Percentiles rank a stretch among this genome's conserved stretches.
phyloP scores from a whole-genome alignment of 1,140 invertebrate species.

The Delia radicum region DNA sequence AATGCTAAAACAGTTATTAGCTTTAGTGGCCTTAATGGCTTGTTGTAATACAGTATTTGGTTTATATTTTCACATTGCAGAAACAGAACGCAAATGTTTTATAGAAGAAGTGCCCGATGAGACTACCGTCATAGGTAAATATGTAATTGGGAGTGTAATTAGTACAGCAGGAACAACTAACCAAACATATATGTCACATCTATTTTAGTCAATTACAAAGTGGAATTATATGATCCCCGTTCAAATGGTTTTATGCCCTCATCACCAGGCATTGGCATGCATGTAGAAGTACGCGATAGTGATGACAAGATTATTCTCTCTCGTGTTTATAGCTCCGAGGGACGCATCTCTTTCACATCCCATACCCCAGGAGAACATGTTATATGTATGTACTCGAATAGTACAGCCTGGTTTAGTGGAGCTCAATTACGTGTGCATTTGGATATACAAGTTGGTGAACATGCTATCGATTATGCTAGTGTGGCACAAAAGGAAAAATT shows the following conservation, averaged over 20 bases:
- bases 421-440: slow-evolving; percentile 91
- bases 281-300: slow-evolving; percentile 95
- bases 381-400: slow-evolving; percentile 98
- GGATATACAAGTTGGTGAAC: slow-evolving; percentile 98
- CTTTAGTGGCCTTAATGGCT: slow-evolving; percentile 40
- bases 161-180: background rate
- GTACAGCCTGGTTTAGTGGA: slow-evolving; percentile 94
- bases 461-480: slow-evolving; percentile 96
- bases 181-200: background rate
- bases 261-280: slow-evolving; percentile 95
- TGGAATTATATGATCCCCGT: slow-evolving; percentile 89
- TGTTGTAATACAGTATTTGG: slow-evolving; percentile 44
- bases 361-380: slow-evolving; percentile 95
- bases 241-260: slow-evolving; percentile 90
- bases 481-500: slow-evolving; percentile 98
- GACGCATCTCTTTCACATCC: slow-evolving; percentile 93
- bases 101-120: slow-evolving; percentile 99
- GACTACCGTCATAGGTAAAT: slow-evolving; percentile 93
- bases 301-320: slow-evolving; percentile 93
- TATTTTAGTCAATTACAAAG: slow-evolving; percentile 93
- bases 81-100: slow-evolving; percentile 99
- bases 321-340: slow-evolving; percentile 93
- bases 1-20: slow-evolving; percentile 41
- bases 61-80: slow-evolving; percentile 97
- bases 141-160: background rate